Evolutionary conservation across 2,113 vertebrate genomes (phyloP).

Genomic region (Danionella cerebrum): DNA sequence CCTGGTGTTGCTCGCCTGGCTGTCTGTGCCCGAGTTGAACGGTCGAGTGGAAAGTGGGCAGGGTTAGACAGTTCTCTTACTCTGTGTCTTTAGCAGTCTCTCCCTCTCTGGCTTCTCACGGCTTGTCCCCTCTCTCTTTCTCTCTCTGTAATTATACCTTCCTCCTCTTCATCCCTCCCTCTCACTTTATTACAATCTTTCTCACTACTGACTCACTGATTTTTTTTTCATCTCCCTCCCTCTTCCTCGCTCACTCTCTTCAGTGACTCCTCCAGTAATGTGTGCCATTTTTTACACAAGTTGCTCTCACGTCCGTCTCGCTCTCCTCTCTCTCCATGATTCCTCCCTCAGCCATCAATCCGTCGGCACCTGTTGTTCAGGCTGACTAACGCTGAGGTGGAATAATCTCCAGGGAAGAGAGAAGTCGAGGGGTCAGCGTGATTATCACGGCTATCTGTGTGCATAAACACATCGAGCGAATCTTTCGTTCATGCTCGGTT

Average conservation of each 20-base stretch:
- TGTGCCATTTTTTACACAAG: slow-evolving; percentile 33
- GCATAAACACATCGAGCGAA: slow-evolving; percentile 2
- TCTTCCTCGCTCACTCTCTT: slow-evolving; percentile 20
- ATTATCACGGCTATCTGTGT: slow-evolving; percentile 20
- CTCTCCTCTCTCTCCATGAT: slow-evolving; percentile 13
- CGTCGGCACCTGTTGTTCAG: slow-evolving; percentile 27
- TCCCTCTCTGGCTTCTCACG: slow-evolving; percentile 41
- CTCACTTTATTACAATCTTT: slow-evolving; percentile 61
- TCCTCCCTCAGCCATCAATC: slow-evolving; percentile 15
- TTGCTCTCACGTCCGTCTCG: slow-evolving; percentile 25
- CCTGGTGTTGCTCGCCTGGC: slow-evolving; percentile 36
- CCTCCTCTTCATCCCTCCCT: slow-evolving; percentile 61
- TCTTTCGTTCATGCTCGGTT: slow-evolving; percentile 23
- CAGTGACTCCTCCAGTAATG: slow-evolving; percentile 42
- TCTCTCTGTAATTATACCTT: slow-evolving; percentile 67
- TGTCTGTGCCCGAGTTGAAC: slow-evolving; percentile 44
- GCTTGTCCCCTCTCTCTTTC: slow-evolving; percentile 43
- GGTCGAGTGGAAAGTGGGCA: slow-evolving; percentile 57
- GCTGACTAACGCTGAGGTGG: slow-evolving; percentile 19
- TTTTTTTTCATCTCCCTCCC: slow-evolving; percentile 27
- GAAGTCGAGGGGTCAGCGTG: slow-evolving; percentile 1
- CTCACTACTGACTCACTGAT: slow-evolving; percentile 59
- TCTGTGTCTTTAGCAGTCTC: slow-evolving; percentile 42
- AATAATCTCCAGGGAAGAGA: slow-evolving; percentile 1
- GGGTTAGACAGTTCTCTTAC: slow-evolving; percentile 59